Evolutionary conservation across 2,113 vertebrate genomes (phyloP).

Genomic region (Noctilio leporinus): DNA sequence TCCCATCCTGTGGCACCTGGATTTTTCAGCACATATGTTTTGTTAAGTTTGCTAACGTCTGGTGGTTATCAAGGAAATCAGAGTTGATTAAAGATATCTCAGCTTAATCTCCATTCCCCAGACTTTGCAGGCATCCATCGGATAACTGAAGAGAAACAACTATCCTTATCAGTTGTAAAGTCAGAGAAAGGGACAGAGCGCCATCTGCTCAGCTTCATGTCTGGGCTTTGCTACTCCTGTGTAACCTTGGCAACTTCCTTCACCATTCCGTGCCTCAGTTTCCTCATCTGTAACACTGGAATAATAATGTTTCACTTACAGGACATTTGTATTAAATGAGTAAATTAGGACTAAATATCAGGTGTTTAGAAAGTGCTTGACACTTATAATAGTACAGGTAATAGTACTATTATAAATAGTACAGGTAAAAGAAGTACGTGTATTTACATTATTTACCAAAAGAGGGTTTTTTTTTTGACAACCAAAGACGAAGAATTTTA

Average conservation of each 20-base stretch:
- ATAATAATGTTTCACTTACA: background rate
- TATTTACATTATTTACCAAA: background rate
- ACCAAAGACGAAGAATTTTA: background rate
- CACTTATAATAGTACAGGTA: background rate
- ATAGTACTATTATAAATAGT: too few relatives aligned
- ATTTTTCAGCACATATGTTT: conserved; percentile 50
- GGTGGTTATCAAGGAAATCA: conserved; percentile 53
- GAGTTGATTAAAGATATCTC: conserved; percentile 43
- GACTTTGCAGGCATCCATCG: background rate
- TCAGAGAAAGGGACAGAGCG: background rate
- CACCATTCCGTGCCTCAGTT: background rate
- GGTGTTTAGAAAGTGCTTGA: background rate
- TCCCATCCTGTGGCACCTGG: background rate
- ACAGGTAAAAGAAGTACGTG: background rate
- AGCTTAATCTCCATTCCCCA: background rate
- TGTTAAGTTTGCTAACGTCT: conserved; percentile 43
- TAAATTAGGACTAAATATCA: background rate
- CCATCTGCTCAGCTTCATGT: background rate
- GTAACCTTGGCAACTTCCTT: background rate
- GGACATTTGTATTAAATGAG: background rate
- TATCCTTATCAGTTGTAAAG: background rate
- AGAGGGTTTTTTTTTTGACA: background rate
- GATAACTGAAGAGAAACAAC: background rate
- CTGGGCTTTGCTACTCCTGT: background rate
- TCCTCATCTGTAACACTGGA: background rate